phyloP scores from a whole-genome alignment of 2,888 invertebrate species.

The Melipona bicolor region DNA sequence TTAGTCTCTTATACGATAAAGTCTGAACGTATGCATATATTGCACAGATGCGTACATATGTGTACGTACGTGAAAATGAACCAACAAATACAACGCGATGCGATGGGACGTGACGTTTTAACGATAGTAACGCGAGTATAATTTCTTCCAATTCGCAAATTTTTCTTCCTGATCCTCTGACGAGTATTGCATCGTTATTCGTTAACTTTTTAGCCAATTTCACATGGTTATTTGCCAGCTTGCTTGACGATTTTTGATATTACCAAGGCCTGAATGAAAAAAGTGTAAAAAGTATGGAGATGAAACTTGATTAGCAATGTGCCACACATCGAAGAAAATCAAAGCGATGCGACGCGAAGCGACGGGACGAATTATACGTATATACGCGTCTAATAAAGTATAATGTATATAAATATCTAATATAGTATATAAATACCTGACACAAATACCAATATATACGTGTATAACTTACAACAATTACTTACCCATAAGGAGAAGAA shows the following conservation, averaged over 20 bases:
- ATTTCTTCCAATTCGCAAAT: background rate
- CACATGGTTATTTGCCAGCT: background rate
- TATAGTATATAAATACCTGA: too few species aligned
- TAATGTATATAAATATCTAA: too few species aligned
- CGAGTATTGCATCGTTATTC: too few species aligned
- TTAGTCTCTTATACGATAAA: background rate
- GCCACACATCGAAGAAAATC: too few species aligned
- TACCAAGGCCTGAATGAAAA: conserved; percentile 16
- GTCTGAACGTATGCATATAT: background rate
- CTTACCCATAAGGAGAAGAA: conserved; percentile 45
- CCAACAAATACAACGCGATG: background rate
- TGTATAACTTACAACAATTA: background rate
- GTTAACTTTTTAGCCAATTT: background rate
- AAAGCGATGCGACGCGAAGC: too few species aligned
- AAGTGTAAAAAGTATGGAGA: background rate
- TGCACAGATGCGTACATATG: background rate
- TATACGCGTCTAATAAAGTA: too few species aligned
- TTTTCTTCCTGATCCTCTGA: background rate
- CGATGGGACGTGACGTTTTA: background rate
- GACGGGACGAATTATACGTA: too few species aligned
- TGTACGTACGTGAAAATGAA: background rate
- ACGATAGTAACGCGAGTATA: background rate
- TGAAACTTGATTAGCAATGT: background rate
- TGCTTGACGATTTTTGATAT: background rate
- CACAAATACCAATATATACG: too few species aligned